A percentile compares a stretch with the other conserved stretches of the same genome.
Conservation (phyloP, 2,888 invertebrate genomes). For the Ormyrus pomaceus region DNA sequence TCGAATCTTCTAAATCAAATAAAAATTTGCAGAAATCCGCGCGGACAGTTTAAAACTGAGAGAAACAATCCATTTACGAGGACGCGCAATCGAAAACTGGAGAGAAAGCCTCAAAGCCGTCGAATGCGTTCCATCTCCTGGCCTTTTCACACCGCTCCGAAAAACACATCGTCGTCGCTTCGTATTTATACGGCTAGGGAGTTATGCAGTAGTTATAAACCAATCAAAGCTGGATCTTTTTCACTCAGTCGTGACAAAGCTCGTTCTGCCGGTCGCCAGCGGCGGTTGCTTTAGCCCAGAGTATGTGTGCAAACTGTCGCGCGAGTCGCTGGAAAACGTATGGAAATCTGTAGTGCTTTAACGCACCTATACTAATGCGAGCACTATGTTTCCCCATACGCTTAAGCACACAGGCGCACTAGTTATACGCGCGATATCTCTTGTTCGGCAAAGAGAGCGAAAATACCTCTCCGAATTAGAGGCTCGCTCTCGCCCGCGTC, state of each 20-base stretch:
- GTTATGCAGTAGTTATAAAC: constrained; percentile 18
- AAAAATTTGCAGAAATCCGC: too few relatives aligned
- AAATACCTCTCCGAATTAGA: constrained; percentile 39
- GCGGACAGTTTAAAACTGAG: too few relatives aligned
- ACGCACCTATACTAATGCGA: constrained; percentile 6
- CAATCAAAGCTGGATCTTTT: constrained; percentile 15
- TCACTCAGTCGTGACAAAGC: constrained; percentile 10
- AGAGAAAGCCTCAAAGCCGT: neutral
- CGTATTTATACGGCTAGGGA: constrained; percentile 15
- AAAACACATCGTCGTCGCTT: too few relatives aligned
- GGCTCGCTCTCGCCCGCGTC: neutral
- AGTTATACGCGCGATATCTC: constrained; percentile 12
- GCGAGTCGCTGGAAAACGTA: constrained; percentile 5
- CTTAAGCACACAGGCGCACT: neutral
- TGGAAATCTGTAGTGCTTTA: constrained; percentile 20
- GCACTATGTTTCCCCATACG: neutral
- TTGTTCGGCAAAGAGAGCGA: constrained; percentile 33
- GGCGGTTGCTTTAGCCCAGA: too few relatives aligned
- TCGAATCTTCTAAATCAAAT: too few relatives aligned
- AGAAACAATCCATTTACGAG: too few relatives aligned
- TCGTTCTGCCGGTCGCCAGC: neutral
- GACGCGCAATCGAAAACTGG: neutral
- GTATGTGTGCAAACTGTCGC: too few relatives aligned
- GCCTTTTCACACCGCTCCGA: neutral
- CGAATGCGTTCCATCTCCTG: neutral